Evolutionary conservation across 2,113 vertebrate genomes (phyloP), one percentile per base, ranked within the genome.

Genomic region (Thunnus maccoyii): DNA sequence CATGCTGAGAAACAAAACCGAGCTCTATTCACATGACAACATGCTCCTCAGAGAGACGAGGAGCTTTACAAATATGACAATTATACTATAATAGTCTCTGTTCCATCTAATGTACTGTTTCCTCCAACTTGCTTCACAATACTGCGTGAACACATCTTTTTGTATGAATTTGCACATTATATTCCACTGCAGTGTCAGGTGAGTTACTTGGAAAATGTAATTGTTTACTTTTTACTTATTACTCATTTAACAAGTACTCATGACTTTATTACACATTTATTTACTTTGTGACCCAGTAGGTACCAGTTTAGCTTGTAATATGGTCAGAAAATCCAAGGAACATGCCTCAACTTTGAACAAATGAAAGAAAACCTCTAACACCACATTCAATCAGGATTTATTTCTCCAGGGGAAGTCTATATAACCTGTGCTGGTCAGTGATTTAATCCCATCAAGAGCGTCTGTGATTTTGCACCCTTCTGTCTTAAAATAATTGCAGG

Each of bases 1-100:
- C 73, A 85, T 55, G 75, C 83, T 78, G 87, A 55, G 85, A 82
- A 85, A 90, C 81, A 74, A 90, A 87, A 83, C 80, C 10, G 2
- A 73, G 82, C 61, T 82, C 69, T 76, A 73, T 78, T 90, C 78
- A 82, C 64, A 83, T 54, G 75, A 84, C 75, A 87, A 82, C 76
- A 79, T 18, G 68, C 73, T 85, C 61, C 63, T 81, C 73, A 83
- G 81, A 85, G 83, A 85, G 74, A 86, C n/a, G 64, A 48, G 51
- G 60, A 76, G 72, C 81, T 75, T 72, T 78, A 74, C 66, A 86
- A 79, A 83, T 73, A 73, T 63, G 57, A 76, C 76, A 78, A 83
- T 80, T 77, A 80, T 14, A 75, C 64, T 18, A 44, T 51, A 58
- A 71, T 86, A 69, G 32, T 72, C 51, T 72, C 44, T 78, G n/a